A percentile compares a stretch with the other conserved stretches of the same genome.
phyloP scores from a whole-genome alignment of 1,140 invertebrate genomes.

The Mya arenaria region DNA sequence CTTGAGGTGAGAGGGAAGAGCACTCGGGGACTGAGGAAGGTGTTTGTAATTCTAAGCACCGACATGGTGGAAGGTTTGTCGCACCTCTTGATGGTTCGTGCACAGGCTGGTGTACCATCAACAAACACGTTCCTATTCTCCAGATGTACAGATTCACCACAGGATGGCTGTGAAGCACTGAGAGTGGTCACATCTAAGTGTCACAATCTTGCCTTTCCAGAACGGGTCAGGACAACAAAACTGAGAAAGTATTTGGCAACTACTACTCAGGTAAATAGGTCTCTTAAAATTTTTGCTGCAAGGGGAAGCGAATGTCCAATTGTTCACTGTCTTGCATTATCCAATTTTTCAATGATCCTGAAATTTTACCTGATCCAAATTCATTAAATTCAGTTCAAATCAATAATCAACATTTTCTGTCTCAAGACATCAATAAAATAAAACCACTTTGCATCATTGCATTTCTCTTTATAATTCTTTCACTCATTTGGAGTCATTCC shows the following conservation, averaged over 20 bases:
- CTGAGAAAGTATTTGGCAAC: slow-evolving; percentile 51
- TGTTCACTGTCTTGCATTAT: no score
- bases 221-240: slow-evolving; percentile 5
- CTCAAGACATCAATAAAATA: no score
- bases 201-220: slow-evolving; percentile 18
- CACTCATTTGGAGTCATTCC: no score
- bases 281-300: no score
- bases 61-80: slow-evolving; percentile 32
- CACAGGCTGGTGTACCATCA: not conserved
- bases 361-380: no score
- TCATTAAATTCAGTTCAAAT: no score
- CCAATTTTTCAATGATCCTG: no score
- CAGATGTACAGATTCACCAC: slow-evolving; percentile 4
- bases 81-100: not conserved
- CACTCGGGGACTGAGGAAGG: slow-evolving; percentile 50
- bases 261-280: slow-evolving; percentile 35
- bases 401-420: no score
- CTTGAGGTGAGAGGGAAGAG: slow-evolving; percentile 55
- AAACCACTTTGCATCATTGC: no score
- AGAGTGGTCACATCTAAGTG: slow-evolving; percentile 22
- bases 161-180: slow-evolving; percentile 26
- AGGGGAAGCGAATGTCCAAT: no score
- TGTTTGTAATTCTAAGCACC: slow-evolving; percentile 40
- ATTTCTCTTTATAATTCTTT: no score
- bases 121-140: not conserved